Conservation (phyloP, 2,113 vertebrate species). For the Myrmecobius fasciatus region DNA sequence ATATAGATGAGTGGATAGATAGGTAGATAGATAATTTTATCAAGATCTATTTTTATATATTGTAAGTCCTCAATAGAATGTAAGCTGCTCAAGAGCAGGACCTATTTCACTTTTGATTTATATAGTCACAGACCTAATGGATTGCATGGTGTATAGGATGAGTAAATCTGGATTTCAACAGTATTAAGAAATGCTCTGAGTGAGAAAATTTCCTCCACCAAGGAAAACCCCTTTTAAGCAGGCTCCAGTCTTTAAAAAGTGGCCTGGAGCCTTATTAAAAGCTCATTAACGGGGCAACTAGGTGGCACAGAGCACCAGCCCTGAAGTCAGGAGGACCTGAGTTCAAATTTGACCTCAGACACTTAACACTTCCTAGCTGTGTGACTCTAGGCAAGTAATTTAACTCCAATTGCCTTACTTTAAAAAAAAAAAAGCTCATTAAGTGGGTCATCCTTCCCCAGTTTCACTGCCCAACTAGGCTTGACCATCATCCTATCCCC, state of each 20-base stretch:
- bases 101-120: background rate
- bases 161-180: background rate
- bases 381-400: too few relatives aligned
- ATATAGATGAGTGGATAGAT: too few relatives aligned
- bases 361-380: too few relatives aligned
- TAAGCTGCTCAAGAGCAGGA: background rate
- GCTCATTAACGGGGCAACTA: too few relatives aligned
- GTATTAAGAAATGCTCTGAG: background rate
- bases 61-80: background rate
- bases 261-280: background rate
- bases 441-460: background rate
- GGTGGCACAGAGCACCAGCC: too few relatives aligned
- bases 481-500: too few relatives aligned
- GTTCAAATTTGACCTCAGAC: too few relatives aligned
- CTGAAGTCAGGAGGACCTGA: too few relatives aligned
- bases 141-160: background rate
- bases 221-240: background rate
- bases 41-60: background rate
- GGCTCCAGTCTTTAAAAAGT: background rate
- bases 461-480: background rate
- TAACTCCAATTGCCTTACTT: too few relatives aligned
- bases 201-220: background rate
- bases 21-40: background rate
- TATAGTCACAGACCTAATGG: background rate
- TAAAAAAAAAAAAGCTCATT: too few relatives aligned